Conservation (phyloP, 2,797 vertebrate species). For the Fringilla coelebs region DNA sequence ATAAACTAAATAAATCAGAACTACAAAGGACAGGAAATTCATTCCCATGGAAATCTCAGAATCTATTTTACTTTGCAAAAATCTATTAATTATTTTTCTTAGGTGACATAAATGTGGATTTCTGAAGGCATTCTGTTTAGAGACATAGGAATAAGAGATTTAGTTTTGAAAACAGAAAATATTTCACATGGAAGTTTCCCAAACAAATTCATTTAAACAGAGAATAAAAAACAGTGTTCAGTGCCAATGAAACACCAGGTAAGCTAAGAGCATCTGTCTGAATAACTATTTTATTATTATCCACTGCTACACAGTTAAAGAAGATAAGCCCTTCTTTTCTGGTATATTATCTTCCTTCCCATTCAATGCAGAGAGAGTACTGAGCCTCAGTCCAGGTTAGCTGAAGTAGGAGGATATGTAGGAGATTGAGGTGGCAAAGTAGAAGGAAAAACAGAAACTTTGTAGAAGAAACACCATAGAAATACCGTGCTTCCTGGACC, state of each 20-base stretch:
- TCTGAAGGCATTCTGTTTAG: not conserved
- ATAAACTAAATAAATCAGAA: not conserved
- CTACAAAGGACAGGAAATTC: not conserved
- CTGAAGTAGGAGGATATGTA: not conserved
- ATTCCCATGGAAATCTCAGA: not conserved
- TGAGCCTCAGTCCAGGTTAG: not conserved
- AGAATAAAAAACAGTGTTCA: not conserved
- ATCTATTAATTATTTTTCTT: fast-evolving
- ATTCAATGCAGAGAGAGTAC: not conserved
- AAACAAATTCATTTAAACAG: not conserved
- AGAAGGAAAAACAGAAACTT: not conserved
- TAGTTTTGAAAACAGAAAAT: not conserved
- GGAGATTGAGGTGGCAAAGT: not conserved
- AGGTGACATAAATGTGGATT: not conserved
- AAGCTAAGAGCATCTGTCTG: not conserved
- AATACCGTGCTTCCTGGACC: not conserved
- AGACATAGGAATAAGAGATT: not conserved
- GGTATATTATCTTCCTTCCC: not conserved
- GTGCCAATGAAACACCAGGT: not conserved
- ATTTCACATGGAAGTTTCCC: not conserved
- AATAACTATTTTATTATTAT: not conserved
- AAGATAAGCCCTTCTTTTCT: not conserved
- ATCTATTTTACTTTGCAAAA: not conserved
- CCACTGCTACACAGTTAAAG: not conserved
- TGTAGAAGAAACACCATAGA: not conserved